Percentiles rank a stretch among this genome's conserved stretches.
Evolutionary conservation across 2,888 invertebrate species (phyloP).

Genomic region (Thymelicus lineola): DNA sequence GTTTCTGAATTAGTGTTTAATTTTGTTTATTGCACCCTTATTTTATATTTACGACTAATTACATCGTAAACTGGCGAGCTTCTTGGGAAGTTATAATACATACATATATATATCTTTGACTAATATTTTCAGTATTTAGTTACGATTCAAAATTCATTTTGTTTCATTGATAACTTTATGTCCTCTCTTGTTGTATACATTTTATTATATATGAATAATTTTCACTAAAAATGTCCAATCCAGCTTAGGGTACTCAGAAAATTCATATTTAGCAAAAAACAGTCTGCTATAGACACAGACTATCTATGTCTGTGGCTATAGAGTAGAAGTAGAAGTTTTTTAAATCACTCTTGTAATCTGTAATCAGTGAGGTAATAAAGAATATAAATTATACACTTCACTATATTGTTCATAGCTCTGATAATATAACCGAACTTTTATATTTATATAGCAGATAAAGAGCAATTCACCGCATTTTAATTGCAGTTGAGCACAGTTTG

Average conservation of each 20-base stretch:
- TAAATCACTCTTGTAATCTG: too few relatives aligned
- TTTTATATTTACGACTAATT: constrained; percentile 48
- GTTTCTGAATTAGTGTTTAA: constrained; percentile 10
- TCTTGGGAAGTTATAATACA: constrained; percentile 36
- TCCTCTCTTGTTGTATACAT: too few relatives aligned
- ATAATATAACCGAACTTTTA: background rate
- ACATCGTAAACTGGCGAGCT: constrained; percentile 35
- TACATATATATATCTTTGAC: constrained; percentile 47
- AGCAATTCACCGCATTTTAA: constrained; percentile 1
- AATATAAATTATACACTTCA: too few relatives aligned
- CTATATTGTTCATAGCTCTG: constrained; percentile 3
- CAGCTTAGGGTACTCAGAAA: too few relatives aligned
- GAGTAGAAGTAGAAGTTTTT: too few relatives aligned
- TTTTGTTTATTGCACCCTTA: constrained; percentile 37
- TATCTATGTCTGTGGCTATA: too few relatives aligned
- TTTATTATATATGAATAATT: too few relatives aligned
- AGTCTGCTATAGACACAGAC: too few relatives aligned
- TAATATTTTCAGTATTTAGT: constrained; percentile 44
- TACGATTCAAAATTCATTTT: background rate
- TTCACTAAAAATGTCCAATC: too few relatives aligned
- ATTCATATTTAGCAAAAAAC: too few relatives aligned
- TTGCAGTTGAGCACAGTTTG: constrained; percentile 7
- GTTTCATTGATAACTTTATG: too few relatives aligned
- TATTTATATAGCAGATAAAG: background rate
- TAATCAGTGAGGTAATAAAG: too few relatives aligned